Conservation (phyloP, 1,140 invertebrate species). For the Scaptomyza hsui region DNA sequence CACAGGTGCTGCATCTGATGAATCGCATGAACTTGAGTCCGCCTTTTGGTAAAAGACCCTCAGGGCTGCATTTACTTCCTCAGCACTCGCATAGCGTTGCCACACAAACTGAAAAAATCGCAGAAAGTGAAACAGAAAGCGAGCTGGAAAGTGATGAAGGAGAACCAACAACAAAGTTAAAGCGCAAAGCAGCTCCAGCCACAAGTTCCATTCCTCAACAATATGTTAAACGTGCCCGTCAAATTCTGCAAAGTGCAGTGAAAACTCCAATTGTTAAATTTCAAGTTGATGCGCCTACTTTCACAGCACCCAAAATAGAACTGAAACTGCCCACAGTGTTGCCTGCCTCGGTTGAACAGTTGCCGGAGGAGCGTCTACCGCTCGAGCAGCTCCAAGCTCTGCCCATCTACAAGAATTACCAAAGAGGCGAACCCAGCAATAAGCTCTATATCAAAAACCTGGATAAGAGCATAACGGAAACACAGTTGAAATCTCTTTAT, state of each 20-base stretch:
- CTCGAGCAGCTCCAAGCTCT: conserved; percentile 90
- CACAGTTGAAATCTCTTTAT: conserved; percentile 93
- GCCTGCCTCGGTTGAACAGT: not conserved
- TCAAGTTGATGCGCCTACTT: not conserved
- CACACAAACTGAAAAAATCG: conserved; percentile 52
- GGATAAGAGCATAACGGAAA: conserved; percentile 90
- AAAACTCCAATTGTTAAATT: not conserved
- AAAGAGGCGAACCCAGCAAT: conserved; percentile 90
- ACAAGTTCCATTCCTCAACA: not conserved
- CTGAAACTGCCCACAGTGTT: conserved; percentile 44
- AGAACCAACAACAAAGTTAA: conserved; percentile 10
- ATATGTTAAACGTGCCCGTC: conserved; percentile 49
- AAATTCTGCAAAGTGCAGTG: conserved; percentile 52
- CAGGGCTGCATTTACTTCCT: not conserved
- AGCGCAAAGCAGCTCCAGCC: conserved; percentile 73
- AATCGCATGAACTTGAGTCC: conserved; percentile 96
- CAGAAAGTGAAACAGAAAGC: conserved; percentile 49
- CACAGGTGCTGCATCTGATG: conserved; percentile 96
- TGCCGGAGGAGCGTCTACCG: conserved; percentile 85
- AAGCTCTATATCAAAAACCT: conserved; percentile 97
- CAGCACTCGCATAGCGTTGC: conserved; percentile 7
- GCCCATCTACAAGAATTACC: conserved; percentile 94
- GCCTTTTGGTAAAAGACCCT: conserved; percentile 87
- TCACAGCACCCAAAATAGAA: conserved; percentile 47
- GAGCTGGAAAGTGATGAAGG: conserved; percentile 88